Evolutionary conservation across 2,888 invertebrate species (phyloP), one percentile per base, ranked within the genome.

Genomic region (Notodonta ziczac): DNA sequence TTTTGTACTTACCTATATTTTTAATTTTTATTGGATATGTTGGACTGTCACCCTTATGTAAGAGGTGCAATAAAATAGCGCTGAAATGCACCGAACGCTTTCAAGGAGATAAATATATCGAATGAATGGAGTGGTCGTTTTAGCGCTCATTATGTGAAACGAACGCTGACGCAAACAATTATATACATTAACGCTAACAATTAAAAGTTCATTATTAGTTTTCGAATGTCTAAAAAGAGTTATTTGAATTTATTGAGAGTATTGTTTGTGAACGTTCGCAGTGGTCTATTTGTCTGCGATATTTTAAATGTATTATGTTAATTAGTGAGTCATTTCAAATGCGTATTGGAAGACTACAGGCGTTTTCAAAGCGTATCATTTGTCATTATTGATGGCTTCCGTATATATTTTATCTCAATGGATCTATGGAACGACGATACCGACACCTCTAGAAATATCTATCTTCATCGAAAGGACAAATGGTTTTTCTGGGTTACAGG

Each of bases 11-110:
- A 24, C 24, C 24, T 6, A 35, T 35, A 35, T 35, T 4, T 7
- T 35, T 35, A 35, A 35, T n/a, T 48, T 10, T 10, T 42, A 62
- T 64, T 35, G 62, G 56, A 40, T 61, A 57, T 53, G 72, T 67
- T 73, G 72, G 67, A 60, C 67, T 68, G 66, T 67, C 69, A 77
- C 81, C 80, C 9, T 54, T 8, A 54, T 1, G n/a, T n/a, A 8
- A 83, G 78, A 73, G 70, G 63, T 73, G 76, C 78, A 80, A 84
- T 85, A 83, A 84, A 86, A 77, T 64, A 76, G 79, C 76, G 76
- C 77, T 82, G 78, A 80, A 84, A 75, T 77, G 78, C 80, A 76
- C 61, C 63, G 74, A 70, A 73, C 72, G 74, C 80, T 78, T 80
- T 74, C 72, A 65, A 61, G 62, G 69, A 86, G 83, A 84, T 81